Evolutionary conservation across 2,888 invertebrate genomes (phyloP), one percentile per base, ranked within the genome.

Genomic region (Cecidostiba fungosa): DNA sequence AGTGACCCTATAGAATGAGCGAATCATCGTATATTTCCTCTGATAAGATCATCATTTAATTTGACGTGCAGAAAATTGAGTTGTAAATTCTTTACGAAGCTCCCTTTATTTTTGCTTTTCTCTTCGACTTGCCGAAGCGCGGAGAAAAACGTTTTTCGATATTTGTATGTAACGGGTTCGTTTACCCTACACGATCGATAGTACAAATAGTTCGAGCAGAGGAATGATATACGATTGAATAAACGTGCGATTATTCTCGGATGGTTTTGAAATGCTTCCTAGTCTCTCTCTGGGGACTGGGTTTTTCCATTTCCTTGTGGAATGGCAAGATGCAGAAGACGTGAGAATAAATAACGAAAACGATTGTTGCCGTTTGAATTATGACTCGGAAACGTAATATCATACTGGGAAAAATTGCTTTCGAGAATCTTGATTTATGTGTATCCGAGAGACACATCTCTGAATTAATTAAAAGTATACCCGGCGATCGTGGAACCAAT

Each of bases 361-460:
- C 10, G 10, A 50, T 79, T 50, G n/a, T 70, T n/a, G 8, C 47
- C 10, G 54, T 32, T n/a, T 29, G n/a, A 29, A 54, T 50, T 16
- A 19, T 32, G 36, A 39, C 70, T 50, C 32, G 36, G 54, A 70
- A 66, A 19, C 66, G 78, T 19, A 29, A 70, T 19, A 12, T 59
- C 16, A 32, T 16, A 36, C 39, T 43, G 43, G 16, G 32, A 36
- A 43, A 78, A 78, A 47, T 19, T 16, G 43, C 19, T 19, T 69
- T 69, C 26, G 26, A 26, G 47, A 79, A 70, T 70, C 29, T 70
- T 70, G 69, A 79, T 79, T 69, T 50, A 70, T 79, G 69, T 50
- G n/a, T 69, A 69, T 47, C 23, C 47, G 26, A 47, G 8, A 23
- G 12, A 12, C 12, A 12, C 10, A 39, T 1, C 0, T 43, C 23